phyloP scores from a whole-genome alignment of 1,140 invertebrate genomes.

The Drosophila bifasciata region DNA sequence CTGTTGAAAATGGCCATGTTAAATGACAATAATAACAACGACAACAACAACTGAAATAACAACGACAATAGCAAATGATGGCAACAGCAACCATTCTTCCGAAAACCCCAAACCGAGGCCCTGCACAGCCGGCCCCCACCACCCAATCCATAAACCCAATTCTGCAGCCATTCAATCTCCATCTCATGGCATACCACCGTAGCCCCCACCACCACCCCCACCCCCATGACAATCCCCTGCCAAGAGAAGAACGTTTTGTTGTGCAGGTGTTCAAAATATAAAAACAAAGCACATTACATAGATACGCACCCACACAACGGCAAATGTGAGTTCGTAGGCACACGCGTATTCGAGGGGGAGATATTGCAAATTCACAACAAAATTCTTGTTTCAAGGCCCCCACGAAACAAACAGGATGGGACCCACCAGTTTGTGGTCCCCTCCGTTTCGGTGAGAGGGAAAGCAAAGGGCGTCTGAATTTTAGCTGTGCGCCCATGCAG shows the following conservation, averaged over 20 bases:
- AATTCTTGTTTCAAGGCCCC: constrained; percentile 61
- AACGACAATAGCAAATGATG: constrained; percentile 37
- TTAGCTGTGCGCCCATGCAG: not conserved
- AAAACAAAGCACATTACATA: constrained; percentile 74
- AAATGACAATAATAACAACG: constrained; percentile 69
- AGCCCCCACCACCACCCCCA: not conserved
- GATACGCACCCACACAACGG: constrained; percentile 24
- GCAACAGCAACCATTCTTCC: constrained; percentile 50
- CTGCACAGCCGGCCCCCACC: not conserved
- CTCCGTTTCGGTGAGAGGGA: not conserved
- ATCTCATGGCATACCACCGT: not conserved
- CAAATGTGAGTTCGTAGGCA: too few relatives aligned
- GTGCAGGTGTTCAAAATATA: constrained; percentile 81
- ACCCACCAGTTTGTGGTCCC: too few relatives aligned
- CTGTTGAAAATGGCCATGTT: constrained; percentile 59
- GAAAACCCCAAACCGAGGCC: constrained; percentile 29
- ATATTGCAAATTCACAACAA: constrained; percentile 68
- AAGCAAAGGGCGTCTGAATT: constrained; percentile 12
- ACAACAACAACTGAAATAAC: constrained; percentile 22
- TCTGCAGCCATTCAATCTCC: constrained; percentile 19
- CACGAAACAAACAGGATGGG: not conserved
- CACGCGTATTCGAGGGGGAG: too few relatives aligned
- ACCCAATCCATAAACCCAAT: constrained; percentile 4
- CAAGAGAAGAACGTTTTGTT: constrained; percentile 59
- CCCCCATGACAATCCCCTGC: constrained; percentile 18